phyloP scores from a whole-genome alignment of 2,888 invertebrate species.

The Helicoverpa assulta region DNA sequence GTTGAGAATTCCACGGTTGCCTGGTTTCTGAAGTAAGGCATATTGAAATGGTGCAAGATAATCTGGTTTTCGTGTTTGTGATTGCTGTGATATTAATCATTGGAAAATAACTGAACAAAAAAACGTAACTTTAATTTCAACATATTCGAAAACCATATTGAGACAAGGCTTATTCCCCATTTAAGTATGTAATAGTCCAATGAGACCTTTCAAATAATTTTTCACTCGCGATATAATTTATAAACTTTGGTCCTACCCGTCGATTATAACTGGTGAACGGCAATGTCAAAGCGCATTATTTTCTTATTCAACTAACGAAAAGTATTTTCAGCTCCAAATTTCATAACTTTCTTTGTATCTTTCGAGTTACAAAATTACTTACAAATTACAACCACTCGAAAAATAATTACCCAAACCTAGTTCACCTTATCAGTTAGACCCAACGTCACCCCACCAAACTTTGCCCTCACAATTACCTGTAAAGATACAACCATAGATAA shows the following conservation, averaged over 20 bases:
- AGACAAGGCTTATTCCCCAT: too few species aligned
- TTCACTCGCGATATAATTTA: too few species aligned
- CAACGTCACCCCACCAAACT: conserved; percentile 52
- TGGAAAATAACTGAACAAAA: neutral
- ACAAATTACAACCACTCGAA: conserved; percentile 27
- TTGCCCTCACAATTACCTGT: conserved; percentile 69
- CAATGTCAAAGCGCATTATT: too few species aligned
- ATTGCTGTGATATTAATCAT: neutral
- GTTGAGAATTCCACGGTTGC: conserved; percentile 23
- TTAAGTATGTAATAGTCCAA: too few species aligned
- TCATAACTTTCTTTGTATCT: neutral
- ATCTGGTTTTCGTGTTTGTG: neutral
- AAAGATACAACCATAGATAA: conserved; percentile 79
- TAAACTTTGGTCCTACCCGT: too few species aligned
- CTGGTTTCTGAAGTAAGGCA: conserved; percentile 1
- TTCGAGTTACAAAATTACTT: neutral
- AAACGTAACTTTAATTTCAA: neutral
- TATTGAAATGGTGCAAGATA: neutral
- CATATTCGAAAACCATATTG: too few species aligned
- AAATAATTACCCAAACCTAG: conserved; percentile 50
- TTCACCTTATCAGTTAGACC: conserved; percentile 45
- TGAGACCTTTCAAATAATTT: too few species aligned
- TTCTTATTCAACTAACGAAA: too few species aligned
- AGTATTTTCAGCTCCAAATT: too few species aligned
- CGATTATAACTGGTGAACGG: too few species aligned